Evolutionary conservation across 2,888 invertebrate genomes (phyloP), one percentile per base, ranked within the genome.

Genomic region (Keiferia lycopersicella): DNA sequence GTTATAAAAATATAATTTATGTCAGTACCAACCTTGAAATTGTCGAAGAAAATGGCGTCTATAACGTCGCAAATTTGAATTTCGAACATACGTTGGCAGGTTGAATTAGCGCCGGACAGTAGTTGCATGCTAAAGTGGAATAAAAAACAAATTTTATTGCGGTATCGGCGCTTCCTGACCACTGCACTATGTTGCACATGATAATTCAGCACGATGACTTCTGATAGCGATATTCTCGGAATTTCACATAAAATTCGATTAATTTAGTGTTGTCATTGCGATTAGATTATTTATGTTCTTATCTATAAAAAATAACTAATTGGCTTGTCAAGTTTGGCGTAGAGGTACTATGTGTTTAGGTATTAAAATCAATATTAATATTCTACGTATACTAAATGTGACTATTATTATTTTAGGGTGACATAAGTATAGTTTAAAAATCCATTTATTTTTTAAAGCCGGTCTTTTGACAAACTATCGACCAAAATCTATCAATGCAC

Each of bases 91-190:
- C 60, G 60, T 74, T 53, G 51, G 16, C 73, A 73, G 75, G 71
- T 74, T 80, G 82, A 77, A 81, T 85, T 84, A 84, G 81, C 73
- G 68, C 71, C 68, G 68, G 67, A 76, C 77, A 69, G 66, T 69
- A 68, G 73, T 64, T 77, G 84, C 77, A 86, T 86, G 77, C 73
- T 73, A 81, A 85, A 81, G 70, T 2, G 14, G 68, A 73, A 76
- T 74, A 79, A 84, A 76, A 79, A 62, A 59, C 59, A 59, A 59
- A 39, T 38, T 39, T 58, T 58, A 58, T 58, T n/a, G 38, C 58
- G 14, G 39, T 58, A 58, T 39, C 39, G 57, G 30, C 73, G 76
- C 82, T 84, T 82, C 81, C 82, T 84, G 80, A 73, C 56, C 56
- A 30, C 69, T 70, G 74, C 71, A 80, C 78, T 79, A 80, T 81